These are phyloP conservation scores for Arion vulgaris DNA, from an alignment of 1,140 invertebrate genomes.

Conservation along the genomic window DNA sequence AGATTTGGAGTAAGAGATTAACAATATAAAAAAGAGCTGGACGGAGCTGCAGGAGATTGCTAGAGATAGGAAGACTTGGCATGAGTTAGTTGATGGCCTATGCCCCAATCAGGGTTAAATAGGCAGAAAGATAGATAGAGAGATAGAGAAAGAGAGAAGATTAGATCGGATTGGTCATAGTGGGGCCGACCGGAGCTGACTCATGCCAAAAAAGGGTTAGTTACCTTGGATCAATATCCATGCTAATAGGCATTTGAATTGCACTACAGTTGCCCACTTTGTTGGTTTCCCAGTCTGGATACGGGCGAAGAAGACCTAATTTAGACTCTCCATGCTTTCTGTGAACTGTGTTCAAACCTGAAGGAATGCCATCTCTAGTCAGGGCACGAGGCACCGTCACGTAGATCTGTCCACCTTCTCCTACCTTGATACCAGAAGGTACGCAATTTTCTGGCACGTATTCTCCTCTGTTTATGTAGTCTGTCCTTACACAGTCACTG, in stretches of 20 bases:
- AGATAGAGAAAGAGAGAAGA: no score
- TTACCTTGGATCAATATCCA: constrained; percentile 21
- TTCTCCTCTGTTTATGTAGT: not conserved
- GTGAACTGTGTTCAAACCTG: not conserved
- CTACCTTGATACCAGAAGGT: not conserved
- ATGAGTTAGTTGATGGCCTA: no score
- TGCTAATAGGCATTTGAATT: constrained; percentile 6
- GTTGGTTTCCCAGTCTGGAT: constrained; percentile 16
- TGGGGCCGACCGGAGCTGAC: no score
- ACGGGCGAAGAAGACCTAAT: not conserved
- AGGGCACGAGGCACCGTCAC: not conserved
- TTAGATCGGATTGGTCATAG: no score
- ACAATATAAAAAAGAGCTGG: no score
- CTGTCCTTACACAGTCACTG: not conserved
- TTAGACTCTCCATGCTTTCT: no score
- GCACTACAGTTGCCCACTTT: constrained; percentile 11
- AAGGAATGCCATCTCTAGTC: not conserved
- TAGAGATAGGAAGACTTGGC: no score
- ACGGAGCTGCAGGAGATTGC: no score
- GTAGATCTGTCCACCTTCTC: not conserved
- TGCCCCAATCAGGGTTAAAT: no score
- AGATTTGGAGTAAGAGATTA: no score
- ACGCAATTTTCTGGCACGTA: not conserved
- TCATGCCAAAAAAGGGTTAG: no score
- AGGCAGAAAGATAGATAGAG: no score